A percentile compares a stretch with the other conserved stretches of the same genome.
phyloP scores from a whole-genome alignment of 64 coral and sea anemone genomes.

The Trachythela sp. region DNA sequence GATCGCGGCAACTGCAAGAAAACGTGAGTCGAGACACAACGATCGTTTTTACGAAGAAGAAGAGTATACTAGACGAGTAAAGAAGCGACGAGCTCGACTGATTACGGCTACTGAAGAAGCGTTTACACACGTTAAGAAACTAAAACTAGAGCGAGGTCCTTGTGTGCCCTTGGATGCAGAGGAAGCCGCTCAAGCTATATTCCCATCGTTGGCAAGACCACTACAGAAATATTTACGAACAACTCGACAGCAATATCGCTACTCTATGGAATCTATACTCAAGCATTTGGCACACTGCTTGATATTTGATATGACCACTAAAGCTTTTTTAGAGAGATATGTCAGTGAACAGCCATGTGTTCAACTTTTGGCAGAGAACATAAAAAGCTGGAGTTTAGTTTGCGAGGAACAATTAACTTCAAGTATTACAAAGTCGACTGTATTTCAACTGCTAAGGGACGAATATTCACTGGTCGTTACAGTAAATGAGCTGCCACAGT shows the following conservation, averaged over 20 bases:
- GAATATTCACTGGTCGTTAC: constrained; percentile 76
- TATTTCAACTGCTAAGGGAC: constrained; percentile 87
- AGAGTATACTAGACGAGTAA: constrained; percentile 81
- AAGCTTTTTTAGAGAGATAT: constrained; percentile 96
- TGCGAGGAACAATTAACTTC: constrained; percentile 96
- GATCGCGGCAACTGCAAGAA: constrained; percentile 76
- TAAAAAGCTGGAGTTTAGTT: constrained; percentile 88
- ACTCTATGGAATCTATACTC: constrained; percentile 92
- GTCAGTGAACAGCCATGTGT: constrained; percentile 82
- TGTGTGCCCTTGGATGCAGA: constrained; percentile 96
- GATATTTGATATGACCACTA: constrained; percentile 95
- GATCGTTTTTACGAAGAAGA: constrained; percentile 99
- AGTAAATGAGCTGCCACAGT: constrained; percentile 69
- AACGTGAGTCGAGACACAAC: constrained; percentile 78
- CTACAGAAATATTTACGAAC: constrained; percentile 96
- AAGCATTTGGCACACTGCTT: constrained; percentile 97
- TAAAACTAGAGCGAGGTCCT: constrained; percentile 88
- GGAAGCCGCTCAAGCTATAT: constrained; percentile 92
- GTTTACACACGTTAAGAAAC: constrained; percentile 79
- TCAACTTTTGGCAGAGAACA: constrained; percentile 54
- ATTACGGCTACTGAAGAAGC: constrained; percentile 76
- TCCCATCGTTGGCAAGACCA: constrained; percentile 95
- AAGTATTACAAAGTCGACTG: constrained; percentile 72
- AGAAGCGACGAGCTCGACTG: constrained; percentile 72
- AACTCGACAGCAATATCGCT: constrained; percentile 86